Evolutionary conservation across 1,140 invertebrate genomes (phyloP), one percentile per base, ranked within the genome.

Genomic region (Sitodiplosis mosellana): DNA sequence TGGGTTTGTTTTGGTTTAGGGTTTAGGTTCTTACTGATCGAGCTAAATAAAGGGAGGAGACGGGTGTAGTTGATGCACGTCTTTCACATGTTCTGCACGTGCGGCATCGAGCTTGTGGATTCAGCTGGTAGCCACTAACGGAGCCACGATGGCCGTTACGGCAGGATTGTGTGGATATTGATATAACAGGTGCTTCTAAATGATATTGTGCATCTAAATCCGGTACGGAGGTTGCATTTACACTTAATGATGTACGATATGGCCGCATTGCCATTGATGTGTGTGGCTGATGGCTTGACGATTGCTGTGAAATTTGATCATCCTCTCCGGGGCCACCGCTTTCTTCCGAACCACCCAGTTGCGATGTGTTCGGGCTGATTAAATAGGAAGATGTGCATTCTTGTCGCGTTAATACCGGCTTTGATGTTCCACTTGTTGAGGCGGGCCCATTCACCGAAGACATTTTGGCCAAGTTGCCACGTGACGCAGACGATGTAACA

Each of bases 191-290:
- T 68, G 46, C 59, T 58, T 58, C 71, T 52, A 60, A 61, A 47
- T 72, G 63, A 63, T 83, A 86, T 64, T 89, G 83, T 48, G 89
- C 69, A 67, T 89, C 86, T 55, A 91, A 85, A 61, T 90, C 86
- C 14, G 87, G 87, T 52, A 90, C 86, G 51, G 82, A 87, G 58
- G 83, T 74, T 11, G 83, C 77, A n/a, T 78, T 76, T 44, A 73
- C 65, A 64, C 50, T 62, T 58, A 22, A 61, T 60, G 27, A 27
- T 10, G 10, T 27, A 5, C 10, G 27, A 27, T 27, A 27, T 27
- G n/a, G 56, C 49, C 1, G 34, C 43, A 7, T 17, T 22, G 27
- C n/a, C 14, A 22, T 17, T 14, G 18, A 37, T 27, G 11, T 15
- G n/a, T 20, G 22, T 47, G 8, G 2, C 6, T 18, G n/a, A 7